Evolutionary conservation across 2,888 invertebrate genomes (phyloP), one percentile per base, ranked within the genome.

Genomic region (Caenorhabditis sinica): DNA sequence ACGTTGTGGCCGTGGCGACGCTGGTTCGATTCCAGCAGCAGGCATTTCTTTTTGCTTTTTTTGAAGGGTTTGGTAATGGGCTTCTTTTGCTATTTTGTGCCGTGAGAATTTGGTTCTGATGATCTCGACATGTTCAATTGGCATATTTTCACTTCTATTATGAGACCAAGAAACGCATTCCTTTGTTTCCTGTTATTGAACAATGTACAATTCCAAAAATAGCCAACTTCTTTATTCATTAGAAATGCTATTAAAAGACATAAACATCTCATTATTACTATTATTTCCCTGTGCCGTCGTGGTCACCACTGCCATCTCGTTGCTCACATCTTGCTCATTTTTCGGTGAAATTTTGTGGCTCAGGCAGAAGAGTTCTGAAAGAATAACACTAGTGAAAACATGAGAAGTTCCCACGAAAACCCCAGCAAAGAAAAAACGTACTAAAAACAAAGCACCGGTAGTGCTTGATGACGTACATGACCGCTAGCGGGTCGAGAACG

Each of bases 1-100:
- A 89, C 90, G 90, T 89, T 89, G 90, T 89, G 90, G 90, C 90
- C 90, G 90, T 88, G 88, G 89, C 90, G 90, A 90, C 90, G 87
- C 82, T 80, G 87, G 89, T 89, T 90, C 88, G 88, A 90, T 90
- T 89, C 88, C 87, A 82, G 87, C 85, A 87, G 82, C 71, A 80
- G 83, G 83, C 83, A 83, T 33, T 49, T 33, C 58, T 73, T 74
- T 80, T 56, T 56, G 28, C 15, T 56, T 56, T 56, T 23, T 25
- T 56, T 28, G 33, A 4, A 4, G 33, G 8, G 33, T 33, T 6
- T 8, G 4, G 33, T 33, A 33, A 33, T 33, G 33, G 33, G 33
- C 8, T 33, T 33, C 8, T 33, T 4, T 33, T 43, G 15, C 43
- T 43, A 13, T 43, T 43, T 43, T 43, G 6, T 43, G 43, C 11